Conservation (phyloP, 2,888 invertebrate genomes). For the Nymphalis polychloros region DNA sequence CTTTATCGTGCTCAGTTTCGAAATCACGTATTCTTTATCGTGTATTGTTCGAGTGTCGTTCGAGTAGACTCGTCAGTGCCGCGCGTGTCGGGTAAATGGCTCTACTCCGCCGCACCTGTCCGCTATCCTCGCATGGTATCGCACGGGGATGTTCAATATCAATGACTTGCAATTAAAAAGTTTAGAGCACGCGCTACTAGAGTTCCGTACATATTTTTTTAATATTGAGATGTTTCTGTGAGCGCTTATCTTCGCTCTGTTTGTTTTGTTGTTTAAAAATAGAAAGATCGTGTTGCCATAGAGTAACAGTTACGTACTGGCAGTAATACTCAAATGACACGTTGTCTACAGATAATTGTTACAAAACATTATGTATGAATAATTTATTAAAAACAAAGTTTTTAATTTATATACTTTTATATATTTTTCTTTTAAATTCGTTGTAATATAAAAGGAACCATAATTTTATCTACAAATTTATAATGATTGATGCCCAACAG, state of each 20-base stretch:
- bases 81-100: slow-evolving; percentile 75
- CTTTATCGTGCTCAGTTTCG: slow-evolving; percentile 17
- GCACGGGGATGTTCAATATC: slow-evolving; percentile 46
- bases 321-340: background rate
- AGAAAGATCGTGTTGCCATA: background rate
- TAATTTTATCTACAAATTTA: slow-evolving; percentile 39
- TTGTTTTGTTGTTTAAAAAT: slow-evolving; percentile 7
- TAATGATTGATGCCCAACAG: slow-evolving; percentile 52
- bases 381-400: background rate
- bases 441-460: background rate
- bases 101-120: slow-evolving; percentile 56
- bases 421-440: background rate
- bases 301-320: background rate
- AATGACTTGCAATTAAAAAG: slow-evolving; percentile 36
- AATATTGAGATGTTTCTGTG: background rate
- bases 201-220: slow-evolving; percentile 23
- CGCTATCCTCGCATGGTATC: slow-evolving; percentile 47
- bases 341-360: background rate
- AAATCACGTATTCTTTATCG: slow-evolving; percentile 18
- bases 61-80: slow-evolving; percentile 61
- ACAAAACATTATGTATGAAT: too few relatives aligned
- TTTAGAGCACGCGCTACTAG: slow-evolving; percentile 19
- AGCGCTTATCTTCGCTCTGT: slow-evolving; percentile 4
- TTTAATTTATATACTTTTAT: too few relatives aligned
- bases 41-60: slow-evolving; percentile 28